These are phyloP conservation scores for Thymelicus acteon DNA, from an alignment of 2,888 invertebrate genomes.

Conservation along the genomic window DNA sequence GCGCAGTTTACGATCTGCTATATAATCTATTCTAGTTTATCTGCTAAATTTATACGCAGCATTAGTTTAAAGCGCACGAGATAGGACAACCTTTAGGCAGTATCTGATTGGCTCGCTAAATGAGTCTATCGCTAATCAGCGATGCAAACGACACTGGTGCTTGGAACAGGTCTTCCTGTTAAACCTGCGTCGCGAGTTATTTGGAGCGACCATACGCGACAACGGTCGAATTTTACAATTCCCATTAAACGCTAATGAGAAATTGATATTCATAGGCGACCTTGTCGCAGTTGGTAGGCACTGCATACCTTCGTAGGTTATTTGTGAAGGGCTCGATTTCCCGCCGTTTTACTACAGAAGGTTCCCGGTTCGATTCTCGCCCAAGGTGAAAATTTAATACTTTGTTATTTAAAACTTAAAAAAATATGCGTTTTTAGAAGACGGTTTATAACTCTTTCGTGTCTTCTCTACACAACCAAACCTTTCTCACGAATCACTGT, in stretches of 20 bases:
- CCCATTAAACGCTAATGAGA: background rate
- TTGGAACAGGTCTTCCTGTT: constrained; percentile 19
- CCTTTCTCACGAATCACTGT: too few species aligned
- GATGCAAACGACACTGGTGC: constrained; percentile 29
- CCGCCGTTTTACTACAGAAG: too few species aligned
- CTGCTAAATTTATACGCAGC: constrained; percentile 32
- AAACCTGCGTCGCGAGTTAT: constrained; percentile 24
- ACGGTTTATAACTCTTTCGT: too few species aligned
- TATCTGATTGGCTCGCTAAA: constrained; percentile 34
- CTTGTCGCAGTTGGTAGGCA: background rate
- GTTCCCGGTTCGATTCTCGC: too few species aligned
- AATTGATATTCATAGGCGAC: background rate
- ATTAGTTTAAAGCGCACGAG: constrained; percentile 31
- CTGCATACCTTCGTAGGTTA: too few species aligned
- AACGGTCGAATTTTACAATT: constrained; percentile 17
- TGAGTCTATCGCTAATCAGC: constrained; percentile 36
- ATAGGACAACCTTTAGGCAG: constrained; percentile 28
- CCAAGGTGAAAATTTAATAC: too few species aligned
- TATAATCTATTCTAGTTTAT: constrained; percentile 25
- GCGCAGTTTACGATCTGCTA: constrained; percentile 23
- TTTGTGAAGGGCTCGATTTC: too few species aligned
- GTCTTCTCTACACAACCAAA: too few species aligned
- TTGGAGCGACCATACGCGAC: constrained; percentile 31
- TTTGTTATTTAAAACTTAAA: too few species aligned
- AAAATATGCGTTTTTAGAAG: too few species aligned